phyloP scores from a whole-genome alignment of 2,888 invertebrate genomes.

The Sarcophaga variegata region DNA sequence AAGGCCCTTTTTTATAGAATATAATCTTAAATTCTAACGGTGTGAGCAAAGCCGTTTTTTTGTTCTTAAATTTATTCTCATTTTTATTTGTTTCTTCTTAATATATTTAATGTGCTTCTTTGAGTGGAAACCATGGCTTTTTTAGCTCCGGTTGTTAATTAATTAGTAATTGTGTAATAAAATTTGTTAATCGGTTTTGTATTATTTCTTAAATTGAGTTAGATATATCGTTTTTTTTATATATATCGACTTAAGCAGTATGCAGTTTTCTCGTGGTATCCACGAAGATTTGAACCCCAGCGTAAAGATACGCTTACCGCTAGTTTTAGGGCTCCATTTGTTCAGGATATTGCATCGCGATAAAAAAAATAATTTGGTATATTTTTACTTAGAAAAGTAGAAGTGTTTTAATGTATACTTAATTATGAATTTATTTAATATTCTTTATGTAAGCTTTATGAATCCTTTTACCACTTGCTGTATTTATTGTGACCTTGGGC shows the following conservation, averaged over 20 bases:
- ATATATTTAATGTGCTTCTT: too few relatives aligned
- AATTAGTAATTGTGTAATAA: neutral
- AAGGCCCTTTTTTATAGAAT: neutral
- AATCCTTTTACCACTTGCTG: neutral
- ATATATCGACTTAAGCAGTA: too few relatives aligned
- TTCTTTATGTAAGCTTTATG: conserved; percentile 16
- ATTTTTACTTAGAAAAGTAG: neutral
- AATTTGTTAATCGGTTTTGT: too few relatives aligned
- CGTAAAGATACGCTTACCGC: too few relatives aligned
- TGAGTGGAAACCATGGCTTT: too few relatives aligned
- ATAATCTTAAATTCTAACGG: neutral
- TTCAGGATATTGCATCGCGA: neutral
- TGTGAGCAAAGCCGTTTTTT: neutral
- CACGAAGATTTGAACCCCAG: too few relatives aligned
- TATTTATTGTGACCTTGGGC: conserved; percentile 6
- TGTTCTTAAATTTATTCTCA: neutral
- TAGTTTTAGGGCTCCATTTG: neutral
- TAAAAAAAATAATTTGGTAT: neutral
- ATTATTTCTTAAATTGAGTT: too few relatives aligned
- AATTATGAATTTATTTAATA: neutral
- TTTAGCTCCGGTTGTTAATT: neutral
- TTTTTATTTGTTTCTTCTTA: neutral
- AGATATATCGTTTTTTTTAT: too few relatives aligned
- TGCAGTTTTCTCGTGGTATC: too few relatives aligned
- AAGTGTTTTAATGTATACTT: neutral